Percentiles rank a stretch among this genome's conserved stretches.
Conservation (phyloP, 2,888 invertebrate species). For the Leptura quadrifasciata region DNA sequence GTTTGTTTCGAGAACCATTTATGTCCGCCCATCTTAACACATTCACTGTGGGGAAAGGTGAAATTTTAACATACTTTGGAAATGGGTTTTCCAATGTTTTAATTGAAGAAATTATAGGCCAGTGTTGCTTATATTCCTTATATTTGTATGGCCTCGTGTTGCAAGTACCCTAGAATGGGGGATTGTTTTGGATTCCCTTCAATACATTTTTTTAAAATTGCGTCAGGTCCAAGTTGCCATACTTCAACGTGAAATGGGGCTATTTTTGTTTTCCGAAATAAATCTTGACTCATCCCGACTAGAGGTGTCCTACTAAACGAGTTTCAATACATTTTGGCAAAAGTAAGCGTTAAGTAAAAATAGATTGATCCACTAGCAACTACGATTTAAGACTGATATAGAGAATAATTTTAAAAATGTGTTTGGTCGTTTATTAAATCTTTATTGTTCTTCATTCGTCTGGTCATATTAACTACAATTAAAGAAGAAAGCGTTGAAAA, state of each 20-base stretch:
- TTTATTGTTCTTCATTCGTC: constrained; percentile 10
- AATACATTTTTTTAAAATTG: background rate
- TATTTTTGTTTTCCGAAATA: background rate
- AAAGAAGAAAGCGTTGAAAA: constrained; percentile 15
- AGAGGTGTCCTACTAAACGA: constrained; percentile 3
- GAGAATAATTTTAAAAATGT: constrained; percentile 23
- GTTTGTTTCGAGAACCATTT: too few species aligned
- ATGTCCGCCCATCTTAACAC: too few species aligned
- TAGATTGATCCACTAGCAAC: constrained; percentile 15
- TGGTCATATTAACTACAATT: constrained; percentile 18
- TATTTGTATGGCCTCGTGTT: too few species aligned
- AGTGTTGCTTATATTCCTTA: too few species aligned
- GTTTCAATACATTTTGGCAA: constrained; percentile 13
- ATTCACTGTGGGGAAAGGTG: too few species aligned
- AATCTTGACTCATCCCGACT: background rate
- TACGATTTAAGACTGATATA: constrained; percentile 20
- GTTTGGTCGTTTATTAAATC: background rate
- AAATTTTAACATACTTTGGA: too few species aligned
- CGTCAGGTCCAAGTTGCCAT: background rate
- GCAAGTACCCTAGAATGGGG: background rate
- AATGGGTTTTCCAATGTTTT: too few species aligned
- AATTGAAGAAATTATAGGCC: too few species aligned
- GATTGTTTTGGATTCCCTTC: background rate
- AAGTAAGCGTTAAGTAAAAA: constrained; percentile 14
- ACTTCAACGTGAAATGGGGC: background rate